A percentile compares a stretch with the other conserved stretches of the same genome.
These are phyloP conservation scores for Spilogale gracilis DNA, from an alignment of 2,113 vertebrate genomes.

Conservation along the genomic window DNA sequence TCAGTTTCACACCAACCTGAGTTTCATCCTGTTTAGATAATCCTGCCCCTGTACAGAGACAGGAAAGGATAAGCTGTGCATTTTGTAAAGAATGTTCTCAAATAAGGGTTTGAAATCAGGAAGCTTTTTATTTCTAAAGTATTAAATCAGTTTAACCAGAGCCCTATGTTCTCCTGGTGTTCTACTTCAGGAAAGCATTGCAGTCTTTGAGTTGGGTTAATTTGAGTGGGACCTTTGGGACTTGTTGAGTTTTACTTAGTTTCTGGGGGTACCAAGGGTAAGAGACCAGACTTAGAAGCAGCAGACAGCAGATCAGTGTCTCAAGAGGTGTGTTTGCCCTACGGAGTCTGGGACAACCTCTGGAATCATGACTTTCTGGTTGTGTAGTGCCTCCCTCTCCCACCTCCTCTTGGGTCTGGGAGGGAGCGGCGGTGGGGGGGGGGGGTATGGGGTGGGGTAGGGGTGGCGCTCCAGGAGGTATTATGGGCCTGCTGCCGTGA, in stretches of 20 bases:
- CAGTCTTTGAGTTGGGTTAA: not conserved
- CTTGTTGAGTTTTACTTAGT: not conserved
- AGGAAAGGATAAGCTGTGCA: not conserved
- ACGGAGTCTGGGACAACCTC: not conserved
- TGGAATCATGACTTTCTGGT: not conserved
- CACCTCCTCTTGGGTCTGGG: not conserved
- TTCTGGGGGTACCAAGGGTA: not conserved
- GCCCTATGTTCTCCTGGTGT: not conserved
- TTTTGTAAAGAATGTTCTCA: conserved; percentile 41
- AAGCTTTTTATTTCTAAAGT: not conserved
- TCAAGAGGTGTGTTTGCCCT: not conserved
- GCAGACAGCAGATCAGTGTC: not conserved
- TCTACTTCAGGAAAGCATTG: not conserved
- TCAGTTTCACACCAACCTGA: not conserved
- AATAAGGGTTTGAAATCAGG: not conserved
- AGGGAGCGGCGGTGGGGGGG: too few species aligned
- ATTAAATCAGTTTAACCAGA: conserved; percentile 19
- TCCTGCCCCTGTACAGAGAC: not conserved
- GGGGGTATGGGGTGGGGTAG: too few species aligned
- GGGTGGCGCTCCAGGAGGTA: too few species aligned
- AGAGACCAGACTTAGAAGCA: not conserved
- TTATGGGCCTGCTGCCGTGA: not conserved
- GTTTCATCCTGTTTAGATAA: not conserved
- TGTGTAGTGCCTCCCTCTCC: not conserved
- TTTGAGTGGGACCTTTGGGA: not conserved